Base-by-base conservation (phyloP, 2,797 vertebrate genomes). In the Philypnodon macrostomus region DNA sequence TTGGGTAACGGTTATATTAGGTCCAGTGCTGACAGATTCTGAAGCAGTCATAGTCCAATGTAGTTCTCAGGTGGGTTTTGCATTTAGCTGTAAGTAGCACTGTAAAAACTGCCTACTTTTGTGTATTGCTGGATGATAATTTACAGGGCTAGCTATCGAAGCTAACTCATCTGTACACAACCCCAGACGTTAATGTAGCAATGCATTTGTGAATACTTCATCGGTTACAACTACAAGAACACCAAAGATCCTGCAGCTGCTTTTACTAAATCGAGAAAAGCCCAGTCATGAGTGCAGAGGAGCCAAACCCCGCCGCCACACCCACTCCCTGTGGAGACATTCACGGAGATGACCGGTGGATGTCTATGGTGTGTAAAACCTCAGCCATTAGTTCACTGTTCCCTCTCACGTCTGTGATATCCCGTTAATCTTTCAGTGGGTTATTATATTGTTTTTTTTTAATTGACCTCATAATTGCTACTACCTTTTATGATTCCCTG, bases 281-380 rank as follows among this genome's bases (percentile, higher is more conserved):
- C 32, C 63, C 63, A 81, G 73, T 63, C 37, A 96, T 96, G 94
- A 93, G 88, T 68, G 80, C 76, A 55, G 88, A 70, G 33, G 89
- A 91, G 23, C 53, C 63, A 56, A 96, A 95, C 66, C 92, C 93
- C 26, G 94, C 93, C 71, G 92, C 92, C 85, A 89, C 84, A 70
- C 91, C 94, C 71, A 90, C 88, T 23, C 77, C 91, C n/a, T 86
- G 88, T 77, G 54, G 75, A 46, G 93, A 96, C 63, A 72, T 50
- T 45, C 91, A 94, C 52, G 93, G 94, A 70, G 94, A 96, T 67
- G 92, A 89, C 53, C 90, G 92, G 59, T 96, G 94, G 94, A 92
- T 95, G 80, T 94, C 93, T 30, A 58, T 95, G 92, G 94, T 95
- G 77, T 86, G 91, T 21, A 21, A 9, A 13, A 40, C 5, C 39